phyloP scores from a whole-genome alignment of 2,113 vertebrate species.

The Cynopterus brachyotis region DNA sequence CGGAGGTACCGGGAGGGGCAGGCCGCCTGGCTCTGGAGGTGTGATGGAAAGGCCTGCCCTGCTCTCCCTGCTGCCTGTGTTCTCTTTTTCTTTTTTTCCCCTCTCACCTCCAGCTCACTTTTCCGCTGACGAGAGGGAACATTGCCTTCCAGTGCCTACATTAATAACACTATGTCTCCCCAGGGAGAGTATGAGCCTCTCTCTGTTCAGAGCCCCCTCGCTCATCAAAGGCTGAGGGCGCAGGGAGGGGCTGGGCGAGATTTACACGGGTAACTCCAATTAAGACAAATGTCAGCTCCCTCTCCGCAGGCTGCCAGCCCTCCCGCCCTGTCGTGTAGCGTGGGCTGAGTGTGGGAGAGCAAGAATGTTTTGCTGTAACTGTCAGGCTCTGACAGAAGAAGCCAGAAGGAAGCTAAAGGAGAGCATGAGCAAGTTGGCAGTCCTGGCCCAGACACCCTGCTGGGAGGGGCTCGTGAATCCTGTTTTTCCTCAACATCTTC shows the following conservation, averaged over 20 bases:
- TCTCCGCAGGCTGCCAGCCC: not conserved
- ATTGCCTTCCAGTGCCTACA: not conserved
- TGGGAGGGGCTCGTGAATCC: not conserved
- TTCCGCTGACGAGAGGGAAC: not conserved
- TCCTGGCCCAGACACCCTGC: not conserved
- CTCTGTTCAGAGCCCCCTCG: slow-evolving; percentile 9
- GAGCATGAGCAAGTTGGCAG: not conserved
- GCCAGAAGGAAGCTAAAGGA: not conserved
- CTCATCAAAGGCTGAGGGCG: not conserved
- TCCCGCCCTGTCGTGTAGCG: not conserved
- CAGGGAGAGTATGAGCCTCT: not conserved
- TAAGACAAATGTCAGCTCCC: slow-evolving; percentile 68
- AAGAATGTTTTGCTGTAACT: not conserved
- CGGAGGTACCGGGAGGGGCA: accelerated
- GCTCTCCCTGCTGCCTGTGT: not conserved
- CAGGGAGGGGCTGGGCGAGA: not conserved
- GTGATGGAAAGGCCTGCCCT: not conserved
- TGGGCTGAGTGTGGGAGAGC: not conserved
- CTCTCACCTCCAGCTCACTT: not conserved
- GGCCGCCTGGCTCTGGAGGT: not conserved
- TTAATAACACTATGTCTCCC: slow-evolving; percentile 31
- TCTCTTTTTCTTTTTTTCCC: not conserved
- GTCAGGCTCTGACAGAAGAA: slow-evolving; percentile 33
- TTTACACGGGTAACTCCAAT: slow-evolving; percentile 67
- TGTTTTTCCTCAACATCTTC: not conserved